Evolutionary conservation across 2,888 invertebrate genomes (phyloP).

Genomic region (Leucoptera coffeella): DNA sequence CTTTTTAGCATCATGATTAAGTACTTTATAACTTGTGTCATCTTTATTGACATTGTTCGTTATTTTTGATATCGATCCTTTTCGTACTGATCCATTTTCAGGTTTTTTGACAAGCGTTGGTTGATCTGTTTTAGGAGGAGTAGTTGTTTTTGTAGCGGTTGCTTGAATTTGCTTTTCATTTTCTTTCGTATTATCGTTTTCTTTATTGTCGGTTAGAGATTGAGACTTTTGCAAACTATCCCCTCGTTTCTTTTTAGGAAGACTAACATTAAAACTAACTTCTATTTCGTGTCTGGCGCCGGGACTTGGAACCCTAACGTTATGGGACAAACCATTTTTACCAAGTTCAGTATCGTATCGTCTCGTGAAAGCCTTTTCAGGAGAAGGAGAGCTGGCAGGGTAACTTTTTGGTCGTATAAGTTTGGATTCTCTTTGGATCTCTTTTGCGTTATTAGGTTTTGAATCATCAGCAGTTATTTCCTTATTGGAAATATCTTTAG

Average conservation of each 20-base stretch:
- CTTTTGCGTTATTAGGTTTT: slow-evolving; percentile 11
- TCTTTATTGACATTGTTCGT: slow-evolving; percentile 9
- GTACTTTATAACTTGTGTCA: slow-evolving; percentile 18
- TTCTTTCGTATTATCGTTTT: slow-evolving; percentile 7
- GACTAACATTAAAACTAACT: slow-evolving; percentile 40
- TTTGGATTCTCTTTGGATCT: slow-evolving; percentile 24
- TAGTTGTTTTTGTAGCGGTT: too few species aligned
- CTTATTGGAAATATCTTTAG: slow-evolving; percentile 13
- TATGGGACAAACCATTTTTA: too few species aligned
- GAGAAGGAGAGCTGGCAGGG: slow-evolving; percentile 41
- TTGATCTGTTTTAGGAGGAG: too few species aligned
- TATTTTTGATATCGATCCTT: slow-evolving; percentile 10
- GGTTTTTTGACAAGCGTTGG: slow-evolving; percentile 9
- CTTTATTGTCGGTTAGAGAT: slow-evolving; percentile 10
- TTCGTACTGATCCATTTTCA: slow-evolving; percentile 9
- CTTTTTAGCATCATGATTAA: slow-evolving; percentile 13
- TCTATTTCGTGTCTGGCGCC: slow-evolving; percentile 27
- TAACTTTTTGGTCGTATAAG: slow-evolving; percentile 56
- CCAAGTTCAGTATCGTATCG: too few species aligned
- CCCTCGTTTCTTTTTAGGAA: slow-evolving; percentile 25
- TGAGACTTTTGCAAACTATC: slow-evolving; percentile 14
- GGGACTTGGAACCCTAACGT: slow-evolving; percentile 13
- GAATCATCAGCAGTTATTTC: slow-evolving; percentile 8
- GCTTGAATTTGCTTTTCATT: too few species aligned
- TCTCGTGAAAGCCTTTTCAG: slow-evolving; percentile 36